These are phyloP conservation scores for Holothuria scabra DNA, from an alignment of 53 echinoderm and acorn worm species.

Conservation along the genomic window DNA sequence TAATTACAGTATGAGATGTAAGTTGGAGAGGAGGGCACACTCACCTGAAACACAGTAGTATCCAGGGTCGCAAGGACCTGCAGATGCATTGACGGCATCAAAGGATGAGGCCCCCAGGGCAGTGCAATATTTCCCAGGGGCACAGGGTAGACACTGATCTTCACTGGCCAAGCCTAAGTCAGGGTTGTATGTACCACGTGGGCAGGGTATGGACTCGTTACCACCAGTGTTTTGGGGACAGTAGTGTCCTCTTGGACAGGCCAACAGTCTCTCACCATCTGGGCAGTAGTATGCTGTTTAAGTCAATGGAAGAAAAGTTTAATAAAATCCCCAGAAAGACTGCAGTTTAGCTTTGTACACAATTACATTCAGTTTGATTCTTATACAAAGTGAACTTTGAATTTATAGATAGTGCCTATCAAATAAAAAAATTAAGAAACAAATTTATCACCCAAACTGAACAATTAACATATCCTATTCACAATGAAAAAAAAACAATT, in stretches of 20 bases:
- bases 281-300: conserved; percentile 90
- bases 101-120: conserved; percentile 62
- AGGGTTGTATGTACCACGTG: conserved; percentile 91
- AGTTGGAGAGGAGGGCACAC: not conserved
- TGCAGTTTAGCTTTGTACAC: too few species aligned
- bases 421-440: too few species aligned
- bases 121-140: conserved; percentile 70
- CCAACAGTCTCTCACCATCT: conserved; percentile 86
- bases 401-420: too few species aligned
- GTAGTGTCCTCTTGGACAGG: conserved; percentile 90
- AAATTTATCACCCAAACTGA: too few species aligned
- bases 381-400: too few species aligned
- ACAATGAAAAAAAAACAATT: too few species aligned
- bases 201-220: conserved; percentile 94
- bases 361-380: too few species aligned
- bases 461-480: too few species aligned
- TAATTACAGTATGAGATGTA: too few species aligned
- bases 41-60: conserved; percentile 90
- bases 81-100: conserved; percentile 62
- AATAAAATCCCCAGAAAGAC: too few species aligned
- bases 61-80: conserved; percentile 90
- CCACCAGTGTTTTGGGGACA: conserved; percentile 89
- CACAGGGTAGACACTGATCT: conserved; percentile 84
- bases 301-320: not conserved
- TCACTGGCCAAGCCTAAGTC: conserved; percentile 85